A percentile compares a stretch with the other conserved stretches of the same genome.
These are phyloP conservation scores for Melieria omissa DNA, from an alignment of 2,888 invertebrate species.

Conservation along the genomic window DNA sequence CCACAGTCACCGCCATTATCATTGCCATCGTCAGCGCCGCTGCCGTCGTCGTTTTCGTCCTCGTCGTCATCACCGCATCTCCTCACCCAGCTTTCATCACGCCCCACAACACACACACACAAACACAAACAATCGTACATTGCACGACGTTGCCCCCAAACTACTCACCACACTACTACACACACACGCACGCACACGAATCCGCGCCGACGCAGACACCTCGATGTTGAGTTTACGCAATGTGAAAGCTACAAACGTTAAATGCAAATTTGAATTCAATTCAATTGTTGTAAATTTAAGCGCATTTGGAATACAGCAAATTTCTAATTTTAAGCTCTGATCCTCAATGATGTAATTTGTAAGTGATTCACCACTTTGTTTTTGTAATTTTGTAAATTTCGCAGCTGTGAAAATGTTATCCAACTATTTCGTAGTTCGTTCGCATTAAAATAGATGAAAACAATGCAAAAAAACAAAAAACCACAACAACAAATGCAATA, in stretches of 20 bases:
- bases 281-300: constrained; percentile 38
- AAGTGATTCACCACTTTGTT: background rate
- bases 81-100: background rate
- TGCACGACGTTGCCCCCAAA: no score
- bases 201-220: background rate
- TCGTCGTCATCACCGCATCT: background rate
- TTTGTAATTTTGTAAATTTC: no score
- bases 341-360: constrained; percentile 13
- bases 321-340: constrained; percentile 32
- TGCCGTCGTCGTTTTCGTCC: no score
- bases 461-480: no score
- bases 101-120: background rate
- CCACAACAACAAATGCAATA: no score
- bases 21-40: no score
- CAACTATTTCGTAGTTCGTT: no score
- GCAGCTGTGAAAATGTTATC: no score
- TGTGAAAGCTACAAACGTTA: background rate
- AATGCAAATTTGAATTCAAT: constrained; percentile 29
- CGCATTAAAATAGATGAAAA: no score
- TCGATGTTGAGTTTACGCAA: constrained; percentile 7
- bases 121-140: background rate
- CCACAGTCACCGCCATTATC: no score
- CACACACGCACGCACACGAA: constrained; percentile 13
- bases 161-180: background rate
- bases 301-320: constrained; percentile 33